Evolutionary conservation across 2,113 vertebrate genomes (phyloP).

Genomic region (Cyprichromis sp.): DNA sequence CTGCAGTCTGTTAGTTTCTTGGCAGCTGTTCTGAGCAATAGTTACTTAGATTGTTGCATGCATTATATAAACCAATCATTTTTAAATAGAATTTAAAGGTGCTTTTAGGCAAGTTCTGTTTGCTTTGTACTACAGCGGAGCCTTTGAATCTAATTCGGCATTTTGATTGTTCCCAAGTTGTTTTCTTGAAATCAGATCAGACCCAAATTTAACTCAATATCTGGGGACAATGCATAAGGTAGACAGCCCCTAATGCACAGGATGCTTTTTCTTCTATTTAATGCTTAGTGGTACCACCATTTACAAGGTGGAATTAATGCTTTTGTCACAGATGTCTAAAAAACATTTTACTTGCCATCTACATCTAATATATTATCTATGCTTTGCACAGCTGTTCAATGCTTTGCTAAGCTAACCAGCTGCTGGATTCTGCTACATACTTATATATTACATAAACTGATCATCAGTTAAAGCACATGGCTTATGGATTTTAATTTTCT

Average conservation of each 20-base stretch:
- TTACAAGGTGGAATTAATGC: neutral
- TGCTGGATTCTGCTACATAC: neutral
- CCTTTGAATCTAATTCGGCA: neutral
- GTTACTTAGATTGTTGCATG: neutral
- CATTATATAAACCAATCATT: neutral
- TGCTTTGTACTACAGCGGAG: neutral
- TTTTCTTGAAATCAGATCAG: neutral
- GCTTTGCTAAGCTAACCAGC: neutral
- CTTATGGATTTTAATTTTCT: neutral
- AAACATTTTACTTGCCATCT: neutral
- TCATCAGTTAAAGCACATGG: neutral
- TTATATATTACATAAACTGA: neutral
- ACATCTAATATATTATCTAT: neutral
- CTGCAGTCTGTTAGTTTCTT: neutral
- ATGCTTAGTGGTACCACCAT: neutral
- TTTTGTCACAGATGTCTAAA: neutral
- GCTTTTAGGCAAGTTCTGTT: neutral
- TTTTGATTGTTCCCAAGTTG: neutral
- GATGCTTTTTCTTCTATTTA: neutral
- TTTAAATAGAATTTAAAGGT: neutral
- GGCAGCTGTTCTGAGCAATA: neutral
- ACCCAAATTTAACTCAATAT: neutral
- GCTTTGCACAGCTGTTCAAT: neutral
- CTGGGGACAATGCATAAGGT: neutral
- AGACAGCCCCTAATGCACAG: neutral